Evolutionary conservation across 2,797 vertebrate species (phyloP), one percentile per base, ranked within the genome.

Genomic region (Amblyraja radiata): DNA sequence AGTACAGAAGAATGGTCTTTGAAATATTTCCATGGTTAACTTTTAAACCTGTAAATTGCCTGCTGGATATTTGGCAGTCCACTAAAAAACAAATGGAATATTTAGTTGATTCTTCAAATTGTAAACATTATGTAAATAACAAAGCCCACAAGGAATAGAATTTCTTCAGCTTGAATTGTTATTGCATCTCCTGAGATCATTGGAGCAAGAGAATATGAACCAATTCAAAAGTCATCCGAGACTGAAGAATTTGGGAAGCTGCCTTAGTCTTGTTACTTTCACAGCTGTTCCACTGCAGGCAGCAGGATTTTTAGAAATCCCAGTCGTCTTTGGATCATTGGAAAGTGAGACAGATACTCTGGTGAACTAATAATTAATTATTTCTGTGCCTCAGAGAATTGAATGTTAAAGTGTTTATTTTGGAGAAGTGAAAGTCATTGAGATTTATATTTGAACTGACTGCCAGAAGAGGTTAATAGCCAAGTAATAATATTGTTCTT

Each of bases 371-470:
- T 16, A 9, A 73, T 73, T 3, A 1, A 13, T 71, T 73, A 18
- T 73, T 39, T 10, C 25, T 32, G 32, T 46, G 32, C 68, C 7
- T 32, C 65, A 25, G 71, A 23, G 7, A 32, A 73, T 13, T 90
- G 32, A 73, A 90, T 73, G 65, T 90, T 32, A 90, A 90, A 90
- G 18, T 21, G 32, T 65, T 90, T 36, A 21, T 4, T 21, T 90
- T 90, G 14, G 65, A 73, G 73, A 71, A 90, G 65, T 6, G n/a
- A 46, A 90, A 65, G 88, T 18, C 65, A 90, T 71, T 90, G 21
- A 4, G 32, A 71, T 90, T 90, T 90, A 39, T 65, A 73, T 90
- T 73, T 90, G 32, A 90, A 65, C 7, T 39, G 88, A 68, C 88
- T 73, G 32, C 32, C 32, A 32, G 18, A 90, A 90, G 88, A n/a